Evolutionary conservation across 2,888 invertebrate species (phyloP).

Genomic region (Dynastes tityus): DNA sequence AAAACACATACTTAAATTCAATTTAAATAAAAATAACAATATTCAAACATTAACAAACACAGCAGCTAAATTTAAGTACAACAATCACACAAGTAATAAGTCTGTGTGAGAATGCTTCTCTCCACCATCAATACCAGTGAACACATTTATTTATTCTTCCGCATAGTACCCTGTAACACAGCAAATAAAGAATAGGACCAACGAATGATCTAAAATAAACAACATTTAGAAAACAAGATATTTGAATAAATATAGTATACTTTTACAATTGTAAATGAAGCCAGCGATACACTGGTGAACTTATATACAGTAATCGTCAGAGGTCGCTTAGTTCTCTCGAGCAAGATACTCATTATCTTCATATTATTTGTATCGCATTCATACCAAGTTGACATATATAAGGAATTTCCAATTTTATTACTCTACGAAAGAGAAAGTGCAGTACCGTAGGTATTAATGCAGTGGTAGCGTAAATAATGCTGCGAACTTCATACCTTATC

Average conservation of each 20-base stretch:
- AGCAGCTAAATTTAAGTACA: too few species aligned
- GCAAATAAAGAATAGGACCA: slow-evolving; percentile 11
- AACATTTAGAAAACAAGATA: not conserved
- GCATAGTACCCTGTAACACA: not conserved
- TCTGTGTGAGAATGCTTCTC: too few species aligned
- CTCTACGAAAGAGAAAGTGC: not conserved
- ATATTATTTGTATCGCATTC: not conserved
- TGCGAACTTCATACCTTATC: not conserved
- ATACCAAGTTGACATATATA: slow-evolving; percentile 26
- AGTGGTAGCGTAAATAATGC: too few species aligned
- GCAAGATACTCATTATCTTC: slow-evolving; percentile 4
- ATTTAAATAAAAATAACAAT: too few species aligned
- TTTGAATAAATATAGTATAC: not conserved
- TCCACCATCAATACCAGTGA: too few species aligned
- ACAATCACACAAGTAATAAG: too few species aligned
- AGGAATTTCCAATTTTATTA: slow-evolving; percentile 23
- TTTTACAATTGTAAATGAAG: slow-evolving; percentile 2
- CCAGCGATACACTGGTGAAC: not conserved
- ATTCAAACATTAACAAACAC: too few species aligned
- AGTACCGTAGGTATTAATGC: not conserved
- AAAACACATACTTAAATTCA: too few species aligned
- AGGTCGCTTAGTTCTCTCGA: slow-evolving; percentile 7
- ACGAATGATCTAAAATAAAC: slow-evolving; percentile 3
- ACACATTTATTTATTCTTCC: too few species aligned
- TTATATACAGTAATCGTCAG: slow-evolving; percentile 10